Evolutionary conservation across 1,140 invertebrate genomes (phyloP).

Genomic region (Proctacanthus coquilletti): DNA sequence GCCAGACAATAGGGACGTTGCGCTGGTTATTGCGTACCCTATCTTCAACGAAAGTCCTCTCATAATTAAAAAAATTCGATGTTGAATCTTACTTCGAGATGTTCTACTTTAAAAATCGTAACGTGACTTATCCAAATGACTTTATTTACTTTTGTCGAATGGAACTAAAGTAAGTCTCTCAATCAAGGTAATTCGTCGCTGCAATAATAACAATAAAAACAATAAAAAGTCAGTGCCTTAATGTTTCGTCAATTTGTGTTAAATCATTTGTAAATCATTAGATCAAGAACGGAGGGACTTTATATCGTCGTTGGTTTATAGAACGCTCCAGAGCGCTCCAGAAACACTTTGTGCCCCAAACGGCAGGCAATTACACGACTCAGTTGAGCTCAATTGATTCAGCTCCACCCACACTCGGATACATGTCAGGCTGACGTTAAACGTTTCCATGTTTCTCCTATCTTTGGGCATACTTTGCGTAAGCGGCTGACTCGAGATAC

Average conservation of each 20-base stretch:
- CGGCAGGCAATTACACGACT: background rate
- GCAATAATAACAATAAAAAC: background rate
- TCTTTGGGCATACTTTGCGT: background rate
- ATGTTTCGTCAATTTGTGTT: constrained; percentile 1
- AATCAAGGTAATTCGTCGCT: background rate
- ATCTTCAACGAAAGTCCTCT: too few species aligned
- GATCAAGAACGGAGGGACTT: background rate
- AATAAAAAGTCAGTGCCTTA: background rate
- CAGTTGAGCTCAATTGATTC: constrained; percentile 1
- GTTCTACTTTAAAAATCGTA: too few species aligned
- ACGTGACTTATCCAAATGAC: too few species aligned
- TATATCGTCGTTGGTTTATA: background rate
- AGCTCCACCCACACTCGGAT: background rate
- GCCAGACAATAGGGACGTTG: too few species aligned
- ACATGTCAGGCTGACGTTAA: background rate
- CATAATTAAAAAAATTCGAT: too few species aligned
- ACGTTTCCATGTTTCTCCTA: background rate
- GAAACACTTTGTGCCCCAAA: background rate
- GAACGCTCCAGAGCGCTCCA: background rate
- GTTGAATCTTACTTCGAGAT: too few species aligned
- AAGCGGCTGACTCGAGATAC: background rate
- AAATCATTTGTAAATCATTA: constrained; percentile 1
- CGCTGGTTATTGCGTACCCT: too few species aligned
- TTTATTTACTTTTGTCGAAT: too few species aligned
- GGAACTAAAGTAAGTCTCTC: background rate